Evolutionary conservation across 2,113 vertebrate species (phyloP).

Genomic region (Typhlomys cinereus): DNA sequence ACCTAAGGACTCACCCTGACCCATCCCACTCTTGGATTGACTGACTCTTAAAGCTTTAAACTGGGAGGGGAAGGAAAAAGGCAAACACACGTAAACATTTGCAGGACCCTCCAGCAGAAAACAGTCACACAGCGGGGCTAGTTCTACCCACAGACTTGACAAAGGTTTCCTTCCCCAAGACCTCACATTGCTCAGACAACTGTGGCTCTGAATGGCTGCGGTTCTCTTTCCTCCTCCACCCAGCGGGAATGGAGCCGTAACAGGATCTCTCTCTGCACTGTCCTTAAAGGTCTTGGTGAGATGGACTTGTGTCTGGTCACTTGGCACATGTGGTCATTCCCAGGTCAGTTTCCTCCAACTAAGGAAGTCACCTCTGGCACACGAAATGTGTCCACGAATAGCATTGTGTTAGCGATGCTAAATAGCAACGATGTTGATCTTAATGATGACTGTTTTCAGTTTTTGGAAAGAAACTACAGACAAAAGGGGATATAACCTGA

Average conservation of each 20-base stretch:
- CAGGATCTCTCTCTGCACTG: background rate
- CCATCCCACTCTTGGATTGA: background rate
- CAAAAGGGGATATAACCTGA: background rate
- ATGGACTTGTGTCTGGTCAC: background rate
- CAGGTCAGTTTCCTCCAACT: background rate
- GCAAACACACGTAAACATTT: background rate
- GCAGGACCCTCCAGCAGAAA: background rate
- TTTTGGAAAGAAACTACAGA: conserved; percentile 24
- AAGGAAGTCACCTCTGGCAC: background rate
- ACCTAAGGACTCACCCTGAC: background rate
- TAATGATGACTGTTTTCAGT: too few species aligned
- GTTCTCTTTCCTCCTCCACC: too few species aligned
- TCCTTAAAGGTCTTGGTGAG: background rate
- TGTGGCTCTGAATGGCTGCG: conserved; percentile 33
- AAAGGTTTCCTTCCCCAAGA: background rate
- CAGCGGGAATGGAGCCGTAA: background rate
- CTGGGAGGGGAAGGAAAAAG: background rate
- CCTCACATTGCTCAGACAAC: background rate
- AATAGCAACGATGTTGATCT: too few species aligned
- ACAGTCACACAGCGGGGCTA: background rate
- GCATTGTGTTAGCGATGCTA: background rate
- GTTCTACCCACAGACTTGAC: background rate
- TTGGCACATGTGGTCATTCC: background rate
- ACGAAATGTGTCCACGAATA: background rate
- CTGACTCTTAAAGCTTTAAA: conserved; percentile 4